Conservation (phyloP, 2,113 vertebrate genomes). For the Scopus umbretta region DNA sequence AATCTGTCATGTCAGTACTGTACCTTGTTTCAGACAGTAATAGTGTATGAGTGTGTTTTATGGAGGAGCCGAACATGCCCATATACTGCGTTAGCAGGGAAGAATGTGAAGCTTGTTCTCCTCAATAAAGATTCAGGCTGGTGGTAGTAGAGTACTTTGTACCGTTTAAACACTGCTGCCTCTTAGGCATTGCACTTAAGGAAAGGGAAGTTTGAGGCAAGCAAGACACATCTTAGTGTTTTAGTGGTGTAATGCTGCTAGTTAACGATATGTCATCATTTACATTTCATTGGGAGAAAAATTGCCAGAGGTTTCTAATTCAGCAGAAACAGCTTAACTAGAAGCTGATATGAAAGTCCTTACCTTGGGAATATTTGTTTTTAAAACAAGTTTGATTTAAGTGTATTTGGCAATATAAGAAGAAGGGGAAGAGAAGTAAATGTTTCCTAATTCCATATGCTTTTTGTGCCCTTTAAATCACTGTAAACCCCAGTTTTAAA, state of each 20-base stretch:
- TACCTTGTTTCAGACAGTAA: constrained; percentile 21
- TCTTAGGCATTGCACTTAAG: constrained; percentile 47
- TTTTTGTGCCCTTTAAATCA: constrained; percentile 14
- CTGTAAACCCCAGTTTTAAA: constrained; percentile 30
- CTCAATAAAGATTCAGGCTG: constrained; percentile 52
- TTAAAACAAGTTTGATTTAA: constrained; percentile 40
- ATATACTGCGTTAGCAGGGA: constrained; percentile 13
- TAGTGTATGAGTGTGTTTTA: constrained; percentile 30
- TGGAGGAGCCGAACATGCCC: constrained; percentile 31
- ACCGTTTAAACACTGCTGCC: constrained; percentile 48
- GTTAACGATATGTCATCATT: constrained; percentile 47
- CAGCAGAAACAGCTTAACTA: neutral
- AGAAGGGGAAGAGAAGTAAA: constrained; percentile 40
- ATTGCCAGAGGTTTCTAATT: constrained; percentile 46
- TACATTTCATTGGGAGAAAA: constrained; percentile 55
- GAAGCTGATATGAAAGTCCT: constrained; percentile 10
- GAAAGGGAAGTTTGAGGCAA: constrained; percentile 31
- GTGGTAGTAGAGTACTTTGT: constrained; percentile 50
- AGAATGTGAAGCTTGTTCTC: constrained; percentile 56
- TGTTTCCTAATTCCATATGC: constrained; percentile 39
- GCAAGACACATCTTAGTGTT: neutral
- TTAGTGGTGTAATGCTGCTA: constrained; percentile 14
- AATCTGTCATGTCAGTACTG: constrained; percentile 62
- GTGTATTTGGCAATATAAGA: constrained; percentile 13
- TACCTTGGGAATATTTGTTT: constrained; percentile 59